phyloP scores from a whole-genome alignment of 1,140 invertebrate species.

The Helicoverpa armigera region DNA sequence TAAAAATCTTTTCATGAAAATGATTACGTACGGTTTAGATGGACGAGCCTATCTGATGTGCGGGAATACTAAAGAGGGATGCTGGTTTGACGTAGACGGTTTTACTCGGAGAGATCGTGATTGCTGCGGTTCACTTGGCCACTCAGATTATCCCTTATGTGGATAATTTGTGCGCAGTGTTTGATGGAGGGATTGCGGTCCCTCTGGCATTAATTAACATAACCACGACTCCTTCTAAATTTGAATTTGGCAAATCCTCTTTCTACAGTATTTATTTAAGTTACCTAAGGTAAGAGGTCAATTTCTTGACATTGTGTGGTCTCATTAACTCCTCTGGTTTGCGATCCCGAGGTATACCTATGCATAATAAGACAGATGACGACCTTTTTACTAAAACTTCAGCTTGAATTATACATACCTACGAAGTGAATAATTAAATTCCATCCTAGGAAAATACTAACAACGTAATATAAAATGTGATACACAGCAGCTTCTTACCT shows the following conservation, averaged over 20 bases:
- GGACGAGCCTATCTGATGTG: conserved; percentile 23
- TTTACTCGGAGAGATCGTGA: neutral
- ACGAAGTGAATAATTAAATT: no score
- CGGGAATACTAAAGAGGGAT: conserved; percentile 26
- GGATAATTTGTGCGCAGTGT: conserved; percentile 33
- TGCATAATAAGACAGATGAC: no score
- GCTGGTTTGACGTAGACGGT: conserved; percentile 18
- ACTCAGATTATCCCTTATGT: conserved; percentile 30
- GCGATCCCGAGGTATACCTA: no score
- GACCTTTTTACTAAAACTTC: no score
- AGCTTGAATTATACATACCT: no score
- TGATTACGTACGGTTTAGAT: conserved; percentile 18
- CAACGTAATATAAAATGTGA: neutral
- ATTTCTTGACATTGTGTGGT: no score
- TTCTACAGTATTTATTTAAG: conserved; percentile 8
- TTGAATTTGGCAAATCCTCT: conserved; percentile 11
- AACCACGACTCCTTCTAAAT: conserved; percentile 32
- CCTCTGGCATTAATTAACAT: conserved; percentile 38
- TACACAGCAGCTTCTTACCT: conserved; percentile 46
- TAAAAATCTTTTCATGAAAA: conserved; percentile 16
- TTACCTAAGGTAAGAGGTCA: conserved; percentile 12
- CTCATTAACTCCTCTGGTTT: no score
- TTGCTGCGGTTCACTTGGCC: conserved; percentile 2
- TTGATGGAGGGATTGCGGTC: conserved; percentile 33
- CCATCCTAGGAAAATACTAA: neutral